Evolutionary conservation across 2,797 vertebrate species (phyloP).

Genomic region (Pseudochromis fuscus): DNA sequence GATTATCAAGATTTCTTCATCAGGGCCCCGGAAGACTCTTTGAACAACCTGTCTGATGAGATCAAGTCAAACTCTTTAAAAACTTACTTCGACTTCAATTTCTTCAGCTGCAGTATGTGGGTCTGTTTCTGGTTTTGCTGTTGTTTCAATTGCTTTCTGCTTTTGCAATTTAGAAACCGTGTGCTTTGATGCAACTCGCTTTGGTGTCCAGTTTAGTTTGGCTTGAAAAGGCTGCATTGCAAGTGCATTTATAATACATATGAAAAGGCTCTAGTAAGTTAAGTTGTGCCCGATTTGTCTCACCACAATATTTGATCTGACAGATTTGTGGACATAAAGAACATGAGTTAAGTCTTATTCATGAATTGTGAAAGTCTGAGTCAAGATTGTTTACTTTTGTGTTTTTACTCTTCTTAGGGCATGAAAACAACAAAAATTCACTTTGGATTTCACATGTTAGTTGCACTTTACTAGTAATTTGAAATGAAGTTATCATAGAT

Average conservation of each 20-base stretch:
- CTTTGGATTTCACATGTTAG: no score
- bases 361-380: no score
- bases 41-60: slow-evolving; percentile 47
- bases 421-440: no score
- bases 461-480: no score
- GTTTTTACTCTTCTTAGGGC: no score
- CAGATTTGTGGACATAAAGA: no score
- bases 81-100: slow-evolving; percentile 25
- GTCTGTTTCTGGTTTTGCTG: slow-evolving; percentile 2
- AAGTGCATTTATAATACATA: background rate
- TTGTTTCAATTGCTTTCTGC: background rate
- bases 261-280: no score
- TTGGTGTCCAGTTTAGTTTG: background rate
- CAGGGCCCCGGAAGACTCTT: slow-evolving; percentile 27
- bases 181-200: background rate
- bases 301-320: no score
- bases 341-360: no score
- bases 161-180: background rate
- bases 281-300: no score
- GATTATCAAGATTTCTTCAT: slow-evolving; percentile 46
- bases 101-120: background rate
- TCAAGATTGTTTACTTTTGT: no score
- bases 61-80: slow-evolving; percentile 48
- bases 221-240: background rate
- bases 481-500: no score